These are phyloP conservation scores for Polydrusus cervinus DNA, from an alignment of 2,888 invertebrate genomes.

Conservation along the genomic window DNA sequence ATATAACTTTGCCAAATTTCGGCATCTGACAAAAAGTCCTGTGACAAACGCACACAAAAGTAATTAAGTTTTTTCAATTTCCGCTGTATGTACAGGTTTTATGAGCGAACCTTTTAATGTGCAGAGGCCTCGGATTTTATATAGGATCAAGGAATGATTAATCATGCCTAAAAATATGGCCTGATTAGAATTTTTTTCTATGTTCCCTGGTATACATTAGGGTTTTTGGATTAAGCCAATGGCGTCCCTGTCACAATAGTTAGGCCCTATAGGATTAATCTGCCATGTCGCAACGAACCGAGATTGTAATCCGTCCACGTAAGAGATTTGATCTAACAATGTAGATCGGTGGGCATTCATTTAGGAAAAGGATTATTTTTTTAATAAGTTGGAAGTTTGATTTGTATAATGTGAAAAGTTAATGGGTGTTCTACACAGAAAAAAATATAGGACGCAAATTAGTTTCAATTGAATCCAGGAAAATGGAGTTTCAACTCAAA, in stretches of 20 bases:
- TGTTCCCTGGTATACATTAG: neutral
- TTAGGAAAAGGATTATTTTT: neutral
- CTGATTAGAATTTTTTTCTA: neutral
- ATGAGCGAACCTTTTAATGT: too few species aligned
- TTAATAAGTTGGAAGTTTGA: too few species aligned
- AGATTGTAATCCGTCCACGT: neutral
- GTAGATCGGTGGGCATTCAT: neutral
- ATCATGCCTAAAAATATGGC: neutral
- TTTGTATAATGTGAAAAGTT: too few species aligned
- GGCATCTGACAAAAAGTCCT: too few species aligned
- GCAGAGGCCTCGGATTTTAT: neutral
- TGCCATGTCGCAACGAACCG: constrained; percentile 1
- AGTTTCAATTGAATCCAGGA: too few species aligned
- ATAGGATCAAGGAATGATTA: neutral
- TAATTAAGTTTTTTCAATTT: too few species aligned
- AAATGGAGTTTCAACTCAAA: too few species aligned
- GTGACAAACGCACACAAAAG: too few species aligned
- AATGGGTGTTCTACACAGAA: too few species aligned
- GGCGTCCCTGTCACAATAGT: constrained; percentile 3
- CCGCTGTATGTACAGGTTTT: too few species aligned
- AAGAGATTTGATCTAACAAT: neutral
- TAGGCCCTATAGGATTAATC: neutral
- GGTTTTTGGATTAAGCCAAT: neutral
- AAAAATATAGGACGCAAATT: too few species aligned
- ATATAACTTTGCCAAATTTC: too few species aligned